phyloP scores from a whole-genome alignment of 2,888 invertebrate genomes.

The Drosophila hamatofila region DNA sequence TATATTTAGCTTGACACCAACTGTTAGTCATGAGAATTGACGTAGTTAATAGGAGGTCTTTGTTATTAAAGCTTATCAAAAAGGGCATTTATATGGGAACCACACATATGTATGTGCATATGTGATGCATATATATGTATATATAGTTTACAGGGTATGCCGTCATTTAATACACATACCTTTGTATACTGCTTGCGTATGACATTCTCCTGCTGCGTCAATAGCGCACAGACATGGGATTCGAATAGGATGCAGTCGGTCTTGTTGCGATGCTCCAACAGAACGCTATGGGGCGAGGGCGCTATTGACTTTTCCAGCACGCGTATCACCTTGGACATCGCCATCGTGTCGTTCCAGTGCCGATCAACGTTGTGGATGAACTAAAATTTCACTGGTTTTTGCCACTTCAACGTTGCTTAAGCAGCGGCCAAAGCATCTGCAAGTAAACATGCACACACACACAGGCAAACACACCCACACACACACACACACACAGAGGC shows the following conservation, averaged over 20 bases:
- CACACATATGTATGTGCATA: background rate
- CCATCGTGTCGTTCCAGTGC: constrained; percentile 87
- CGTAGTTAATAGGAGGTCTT: background rate
- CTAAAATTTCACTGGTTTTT: constrained; percentile 33
- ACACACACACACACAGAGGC: constrained; percentile 5
- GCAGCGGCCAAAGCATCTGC: constrained; percentile 64
- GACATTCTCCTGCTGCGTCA: constrained; percentile 91
- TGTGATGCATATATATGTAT: background rate
- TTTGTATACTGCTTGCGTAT: constrained; percentile 95
- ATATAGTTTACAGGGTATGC: background rate
- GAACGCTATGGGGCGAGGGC: constrained; percentile 94
- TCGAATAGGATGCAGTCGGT: constrained; percentile 95
- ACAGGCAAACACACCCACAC: constrained; percentile 7
- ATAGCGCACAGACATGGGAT: constrained; percentile 93
- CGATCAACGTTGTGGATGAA: constrained; percentile 28
- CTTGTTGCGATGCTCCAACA: constrained; percentile 95
- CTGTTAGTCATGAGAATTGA: background rate
- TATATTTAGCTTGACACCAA: background rate
- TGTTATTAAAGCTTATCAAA: background rate
- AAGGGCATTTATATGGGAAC: background rate
- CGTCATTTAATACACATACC: constrained; percentile 84
- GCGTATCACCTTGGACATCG: constrained; percentile 97
- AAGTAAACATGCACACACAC: constrained; percentile 24
- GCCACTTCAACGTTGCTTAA: constrained; percentile 44
- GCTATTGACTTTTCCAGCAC: constrained; percentile 95